Conservation (phyloP, 2,797 vertebrate genomes). For the Ceryle rudis region DNA sequence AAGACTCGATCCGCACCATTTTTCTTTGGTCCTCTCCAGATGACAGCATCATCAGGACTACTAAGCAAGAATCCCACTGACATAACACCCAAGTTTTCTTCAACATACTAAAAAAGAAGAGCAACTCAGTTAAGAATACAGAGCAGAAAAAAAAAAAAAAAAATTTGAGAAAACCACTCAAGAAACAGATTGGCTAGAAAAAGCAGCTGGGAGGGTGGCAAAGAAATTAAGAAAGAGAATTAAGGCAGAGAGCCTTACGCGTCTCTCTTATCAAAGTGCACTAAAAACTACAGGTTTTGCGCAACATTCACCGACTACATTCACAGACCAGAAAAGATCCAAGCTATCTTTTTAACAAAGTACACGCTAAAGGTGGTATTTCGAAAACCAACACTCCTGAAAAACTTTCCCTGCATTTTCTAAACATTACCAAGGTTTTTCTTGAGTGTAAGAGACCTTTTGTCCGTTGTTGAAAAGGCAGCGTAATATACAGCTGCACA, state of each 20-base stretch:
- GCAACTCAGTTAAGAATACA: neutral
- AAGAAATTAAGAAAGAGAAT: neutral
- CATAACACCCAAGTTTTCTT: slow-evolving; percentile 96
- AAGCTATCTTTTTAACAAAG: neutral
- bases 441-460: neutral
- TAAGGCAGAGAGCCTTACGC: neutral
- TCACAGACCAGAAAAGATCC: neutral
- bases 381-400: neutral
- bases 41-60: slow-evolving; percentile 94
- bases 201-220: fast-evolving
- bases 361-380: neutral
- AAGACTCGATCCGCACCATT: slow-evolving; percentile 82
- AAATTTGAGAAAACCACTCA: neutral
- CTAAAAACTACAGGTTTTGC: neutral
- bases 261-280: neutral
- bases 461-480: neutral
- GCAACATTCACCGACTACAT: neutral
- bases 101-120: slow-evolving; percentile 86
- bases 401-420: neutral
- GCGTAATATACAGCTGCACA: neutral
- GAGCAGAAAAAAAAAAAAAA: neutral
- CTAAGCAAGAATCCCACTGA: slow-evolving; percentile 95
- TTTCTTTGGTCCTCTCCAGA: slow-evolving; percentile 98
- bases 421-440: neutral
- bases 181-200: neutral